Evolutionary conservation across 2,888 invertebrate genomes (phyloP).

Genomic region (Conus canariensis): DNA sequence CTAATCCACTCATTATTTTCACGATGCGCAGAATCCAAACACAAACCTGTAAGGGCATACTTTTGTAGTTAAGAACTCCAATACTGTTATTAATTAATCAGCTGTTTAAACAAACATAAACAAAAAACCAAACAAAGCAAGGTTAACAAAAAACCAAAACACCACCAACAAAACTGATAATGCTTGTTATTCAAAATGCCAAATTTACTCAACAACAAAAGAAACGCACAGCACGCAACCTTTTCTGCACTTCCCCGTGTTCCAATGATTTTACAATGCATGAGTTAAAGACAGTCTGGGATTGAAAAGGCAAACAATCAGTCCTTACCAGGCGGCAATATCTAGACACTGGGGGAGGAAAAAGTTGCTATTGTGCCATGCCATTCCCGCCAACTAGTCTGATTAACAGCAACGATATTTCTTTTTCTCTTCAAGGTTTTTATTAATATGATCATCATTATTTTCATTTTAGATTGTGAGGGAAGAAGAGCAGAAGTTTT

Average conservation of each 20-base stretch:
- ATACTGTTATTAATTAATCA: too few species aligned
- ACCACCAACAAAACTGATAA: not conserved
- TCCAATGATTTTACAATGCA: not conserved
- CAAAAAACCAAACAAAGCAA: not conserved
- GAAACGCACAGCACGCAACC: not conserved
- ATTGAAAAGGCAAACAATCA: too few species aligned
- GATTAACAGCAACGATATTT: too few species aligned
- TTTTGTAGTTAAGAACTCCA: too few species aligned
- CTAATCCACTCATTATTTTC: not conserved
- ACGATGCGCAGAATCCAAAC: too few species aligned
- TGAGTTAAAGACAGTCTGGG: not conserved
- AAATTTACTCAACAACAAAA: constrained; percentile 1
- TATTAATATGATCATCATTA: too few species aligned
- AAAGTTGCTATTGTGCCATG: not conserved
- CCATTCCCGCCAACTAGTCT: too few species aligned
- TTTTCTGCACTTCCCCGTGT: not conserved
- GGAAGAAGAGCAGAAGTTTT: too few species aligned
- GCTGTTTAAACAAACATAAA: not conserved
- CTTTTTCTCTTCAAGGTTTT: too few species aligned
- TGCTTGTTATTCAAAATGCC: not conserved
- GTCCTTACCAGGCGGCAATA: too few species aligned
- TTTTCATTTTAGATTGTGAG: too few species aligned
- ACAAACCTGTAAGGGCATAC: too few species aligned
- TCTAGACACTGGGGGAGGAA: not conserved
- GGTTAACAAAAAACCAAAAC: not conserved